Evolutionary conservation across 2,888 invertebrate species (phyloP).

Genomic region (Drosophila helvetica): DNA sequence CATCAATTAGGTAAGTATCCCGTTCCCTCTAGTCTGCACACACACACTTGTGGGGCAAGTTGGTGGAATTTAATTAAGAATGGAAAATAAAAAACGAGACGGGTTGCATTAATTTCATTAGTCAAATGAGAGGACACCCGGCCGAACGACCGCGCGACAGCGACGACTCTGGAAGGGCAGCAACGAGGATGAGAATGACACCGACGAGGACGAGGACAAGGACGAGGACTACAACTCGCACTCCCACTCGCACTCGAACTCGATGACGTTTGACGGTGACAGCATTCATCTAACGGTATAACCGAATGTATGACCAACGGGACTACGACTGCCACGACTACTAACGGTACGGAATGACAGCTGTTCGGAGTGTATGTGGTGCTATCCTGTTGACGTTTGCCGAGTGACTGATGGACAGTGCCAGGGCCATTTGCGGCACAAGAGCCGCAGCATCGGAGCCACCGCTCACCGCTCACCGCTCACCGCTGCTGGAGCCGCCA

Average conservation of each 20-base stretch:
- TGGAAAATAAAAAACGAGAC: constrained; percentile 66
- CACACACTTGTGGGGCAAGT: constrained; percentile 16
- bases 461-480: too few species aligned
- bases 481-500: neutral
- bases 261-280: constrained; percentile 26
- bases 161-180: constrained; percentile 1
- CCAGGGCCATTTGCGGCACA: constrained; percentile 57
- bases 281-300: constrained; percentile 18
- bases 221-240: too few species aligned
- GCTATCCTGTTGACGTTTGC: constrained; percentile 63
- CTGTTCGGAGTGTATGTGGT: constrained; percentile 36
- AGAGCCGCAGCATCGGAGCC: constrained; percentile 43
- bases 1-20: constrained; percentile 46
- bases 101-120: constrained; percentile 76
- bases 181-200: constrained; percentile 41
- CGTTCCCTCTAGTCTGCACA: constrained; percentile 2
- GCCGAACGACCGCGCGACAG: too few species aligned
- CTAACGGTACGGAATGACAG: constrained; percentile 27
- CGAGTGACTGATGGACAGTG: constrained; percentile 56
- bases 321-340: constrained; percentile 16
- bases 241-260: too few species aligned
- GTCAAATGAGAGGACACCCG: constrained; percentile 25
- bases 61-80: constrained; percentile 74
- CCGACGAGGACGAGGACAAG: constrained; percentile 26
- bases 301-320: constrained; percentile 22